Percentiles rank a stretch among this genome's conserved stretches.
Evolutionary conservation across 2,797 vertebrate genomes (phyloP).

Genomic region (Neosilurus hyrtlii): DNA sequence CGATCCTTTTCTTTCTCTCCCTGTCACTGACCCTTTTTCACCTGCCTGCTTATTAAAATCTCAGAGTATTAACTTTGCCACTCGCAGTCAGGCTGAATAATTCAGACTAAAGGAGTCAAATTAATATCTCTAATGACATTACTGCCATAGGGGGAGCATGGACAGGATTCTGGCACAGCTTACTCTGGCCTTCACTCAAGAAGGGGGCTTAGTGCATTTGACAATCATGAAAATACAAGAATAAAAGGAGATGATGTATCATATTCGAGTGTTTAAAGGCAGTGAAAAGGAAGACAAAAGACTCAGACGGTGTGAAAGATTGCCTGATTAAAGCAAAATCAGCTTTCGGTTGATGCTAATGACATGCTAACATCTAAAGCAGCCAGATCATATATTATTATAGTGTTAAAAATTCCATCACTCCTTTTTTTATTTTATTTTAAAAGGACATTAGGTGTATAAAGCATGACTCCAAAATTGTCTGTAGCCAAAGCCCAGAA

Average conservation of each 20-base stretch:
- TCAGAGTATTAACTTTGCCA: constrained; percentile 73
- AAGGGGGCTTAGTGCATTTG: constrained; percentile 56
- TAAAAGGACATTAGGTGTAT: constrained; percentile 41
- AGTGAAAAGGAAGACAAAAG: constrained; percentile 17
- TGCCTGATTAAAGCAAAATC: background rate
- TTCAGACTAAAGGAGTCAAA: constrained; percentile 75
- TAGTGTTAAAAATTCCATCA: constrained; percentile 15
- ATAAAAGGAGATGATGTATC: constrained; percentile 27
- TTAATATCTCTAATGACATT: constrained; percentile 76
- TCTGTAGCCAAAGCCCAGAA: constrained; percentile 34
- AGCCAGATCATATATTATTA: background rate
- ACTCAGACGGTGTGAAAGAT: background rate
- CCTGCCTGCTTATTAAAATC: constrained; percentile 78
- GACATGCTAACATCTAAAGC: background rate
- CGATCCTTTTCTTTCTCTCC: constrained; percentile 10
- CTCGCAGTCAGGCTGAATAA: constrained; percentile 73
- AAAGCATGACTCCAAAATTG: constrained; percentile 32
- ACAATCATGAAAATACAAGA: constrained; percentile 35
- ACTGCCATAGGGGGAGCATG: constrained; percentile 66
- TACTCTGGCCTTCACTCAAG: constrained; percentile 55
- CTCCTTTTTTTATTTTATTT: constrained; percentile 10
- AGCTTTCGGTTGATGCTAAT: background rate
- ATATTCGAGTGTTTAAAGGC: background rate
- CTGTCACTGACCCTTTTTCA: constrained; percentile 47
- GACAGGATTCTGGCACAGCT: constrained; percentile 56